Percentiles rank a stretch among this genome's conserved stretches.
Conservation (phyloP, 2,113 vertebrate species). For the Echinops telfairi region DNA sequence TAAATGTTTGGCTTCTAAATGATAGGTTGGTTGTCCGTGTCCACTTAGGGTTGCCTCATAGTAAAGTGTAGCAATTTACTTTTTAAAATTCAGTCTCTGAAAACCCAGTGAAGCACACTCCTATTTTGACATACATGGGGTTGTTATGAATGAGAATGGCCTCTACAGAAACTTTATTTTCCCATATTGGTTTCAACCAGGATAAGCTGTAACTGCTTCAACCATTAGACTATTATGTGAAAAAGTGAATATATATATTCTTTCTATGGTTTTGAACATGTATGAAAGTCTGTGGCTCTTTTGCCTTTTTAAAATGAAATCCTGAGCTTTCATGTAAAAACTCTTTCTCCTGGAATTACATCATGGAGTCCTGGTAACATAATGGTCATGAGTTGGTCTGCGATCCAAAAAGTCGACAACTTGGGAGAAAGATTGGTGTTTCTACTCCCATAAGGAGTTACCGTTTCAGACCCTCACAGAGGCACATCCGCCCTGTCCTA, state of each 20-base stretch:
- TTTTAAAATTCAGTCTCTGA: background rate
- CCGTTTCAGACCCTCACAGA: too few species aligned
- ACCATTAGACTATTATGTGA: background rate
- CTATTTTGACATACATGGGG: background rate
- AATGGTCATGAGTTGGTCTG: too few species aligned
- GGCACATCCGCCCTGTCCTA: too few species aligned
- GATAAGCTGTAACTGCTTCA: background rate
- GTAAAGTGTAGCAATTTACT: background rate
- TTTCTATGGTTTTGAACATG: background rate
- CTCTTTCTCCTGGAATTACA: background rate
- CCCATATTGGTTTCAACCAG: background rate
- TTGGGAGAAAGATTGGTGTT: too few species aligned
- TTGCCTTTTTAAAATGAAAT: background rate
- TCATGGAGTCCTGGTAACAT: too few species aligned
- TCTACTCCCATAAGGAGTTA: too few species aligned
- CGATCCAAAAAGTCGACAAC: too few species aligned
- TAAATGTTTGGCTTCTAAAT: background rate
- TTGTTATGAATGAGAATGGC: background rate
- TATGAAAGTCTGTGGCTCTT: background rate
- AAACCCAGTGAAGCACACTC: background rate
- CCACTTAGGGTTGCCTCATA: background rate
- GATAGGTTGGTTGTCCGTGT: too few species aligned
- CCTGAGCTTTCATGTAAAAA: background rate
- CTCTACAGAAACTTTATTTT: background rate
- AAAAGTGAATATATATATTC: background rate